These are phyloP conservation scores for Polyploca ridens DNA, from an alignment of 2,888 invertebrate species.

Conservation along the genomic window DNA sequence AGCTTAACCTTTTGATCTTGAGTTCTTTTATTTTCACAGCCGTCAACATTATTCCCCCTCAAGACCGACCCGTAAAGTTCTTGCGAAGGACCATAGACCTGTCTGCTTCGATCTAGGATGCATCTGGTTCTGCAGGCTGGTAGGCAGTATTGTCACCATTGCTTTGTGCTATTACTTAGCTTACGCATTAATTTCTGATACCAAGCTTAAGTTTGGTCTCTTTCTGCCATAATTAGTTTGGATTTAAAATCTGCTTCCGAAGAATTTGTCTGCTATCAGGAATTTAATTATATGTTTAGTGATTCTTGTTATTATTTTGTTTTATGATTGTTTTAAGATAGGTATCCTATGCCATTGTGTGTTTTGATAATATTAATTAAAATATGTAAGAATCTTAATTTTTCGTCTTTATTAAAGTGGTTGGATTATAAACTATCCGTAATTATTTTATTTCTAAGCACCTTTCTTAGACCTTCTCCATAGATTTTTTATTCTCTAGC, in stretches of 20 bases:
- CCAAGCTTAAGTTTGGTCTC: slow-evolving; percentile 69
- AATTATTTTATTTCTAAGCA: too few relatives aligned
- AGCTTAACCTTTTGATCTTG: neutral
- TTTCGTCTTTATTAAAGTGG: too few relatives aligned
- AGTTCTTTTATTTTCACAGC: neutral
- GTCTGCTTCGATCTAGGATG: slow-evolving; percentile 63
- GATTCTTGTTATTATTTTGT: too few relatives aligned
- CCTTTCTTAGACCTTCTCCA: too few relatives aligned
- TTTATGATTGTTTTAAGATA: too few relatives aligned
- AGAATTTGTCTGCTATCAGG: too few relatives aligned
- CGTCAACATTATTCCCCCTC: neutral
- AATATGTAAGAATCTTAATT: too few relatives aligned
- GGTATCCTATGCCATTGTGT: too few relatives aligned
- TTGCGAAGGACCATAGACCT: slow-evolving; percentile 42
- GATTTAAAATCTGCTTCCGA: neutral
- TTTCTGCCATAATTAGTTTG: slow-evolving; percentile 51
- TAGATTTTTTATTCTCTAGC: too few relatives aligned
- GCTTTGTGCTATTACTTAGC: slow-evolving; percentile 69
- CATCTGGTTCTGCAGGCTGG: slow-evolving; percentile 64
- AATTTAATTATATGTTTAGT: too few relatives aligned
- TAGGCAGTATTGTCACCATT: slow-evolving; percentile 56
- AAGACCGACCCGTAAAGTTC: neutral
- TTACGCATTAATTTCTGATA: slow-evolving; percentile 58
- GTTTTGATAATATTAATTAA: too few relatives aligned
- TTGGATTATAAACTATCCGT: too few relatives aligned